phyloP scores from a whole-genome alignment of 23 tunicate species.

The Phallusia fumigata region DNA sequence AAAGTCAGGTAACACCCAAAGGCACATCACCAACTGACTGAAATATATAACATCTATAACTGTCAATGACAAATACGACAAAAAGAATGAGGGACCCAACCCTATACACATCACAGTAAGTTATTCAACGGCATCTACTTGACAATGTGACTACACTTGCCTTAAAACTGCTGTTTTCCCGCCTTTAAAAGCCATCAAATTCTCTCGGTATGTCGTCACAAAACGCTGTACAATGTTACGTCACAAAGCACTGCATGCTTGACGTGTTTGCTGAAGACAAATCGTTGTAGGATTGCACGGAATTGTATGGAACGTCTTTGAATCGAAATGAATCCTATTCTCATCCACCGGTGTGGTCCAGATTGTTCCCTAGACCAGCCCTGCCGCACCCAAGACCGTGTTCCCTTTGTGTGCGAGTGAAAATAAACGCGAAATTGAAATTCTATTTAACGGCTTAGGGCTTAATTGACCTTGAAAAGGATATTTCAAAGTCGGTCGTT shows the following conservation, averaged over 20 bases:
- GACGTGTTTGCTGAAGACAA: neutral
- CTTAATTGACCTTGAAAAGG: neutral
- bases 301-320: neutral
- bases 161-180: neutral
- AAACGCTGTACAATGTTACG: neutral
- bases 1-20: no score
- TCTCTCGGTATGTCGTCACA: neutral
- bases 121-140: no score
- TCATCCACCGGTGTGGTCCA: neutral
- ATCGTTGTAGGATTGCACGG: neutral
- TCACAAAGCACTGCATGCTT: slow-evolving; percentile 7
- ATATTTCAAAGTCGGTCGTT: neutral
- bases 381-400: neutral
- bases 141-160: neutral
- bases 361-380: neutral
- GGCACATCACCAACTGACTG: no score
- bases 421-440: neutral
- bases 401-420: neutral
- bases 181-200: no score
- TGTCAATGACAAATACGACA: no score
- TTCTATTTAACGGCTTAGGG: neutral
- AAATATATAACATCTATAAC: no score
- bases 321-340: neutral
- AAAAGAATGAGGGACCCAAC: no score
- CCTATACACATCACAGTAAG: no score